phyloP scores from a whole-genome alignment of 2,888 invertebrate genomes.

The Cheiracanthium punctorium region DNA sequence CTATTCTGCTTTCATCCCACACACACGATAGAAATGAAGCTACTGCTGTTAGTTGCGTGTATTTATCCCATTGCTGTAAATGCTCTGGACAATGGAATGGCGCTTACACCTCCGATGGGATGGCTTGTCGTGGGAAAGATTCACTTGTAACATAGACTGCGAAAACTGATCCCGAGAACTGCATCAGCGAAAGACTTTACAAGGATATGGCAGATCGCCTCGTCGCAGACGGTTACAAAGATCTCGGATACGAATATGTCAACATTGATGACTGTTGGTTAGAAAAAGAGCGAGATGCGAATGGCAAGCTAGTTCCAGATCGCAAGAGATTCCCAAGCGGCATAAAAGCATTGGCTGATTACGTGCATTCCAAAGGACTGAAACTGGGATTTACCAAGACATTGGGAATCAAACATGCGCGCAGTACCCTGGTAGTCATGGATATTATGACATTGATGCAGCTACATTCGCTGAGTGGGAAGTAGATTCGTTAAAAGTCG shows the following conservation, averaged over 20 bases:
- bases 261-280: constrained; percentile 78
- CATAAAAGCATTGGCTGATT: constrained; percentile 77
- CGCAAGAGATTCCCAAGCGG: constrained; percentile 77
- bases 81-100: constrained; percentile 52
- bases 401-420: constrained; percentile 98
- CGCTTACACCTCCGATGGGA: constrained; percentile 55
- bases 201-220: constrained; percentile 76
- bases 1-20: too few relatives aligned
- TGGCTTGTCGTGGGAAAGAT: constrained; percentile 54
- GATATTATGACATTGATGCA: constrained; percentile 90
- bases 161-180: constrained; percentile 40
- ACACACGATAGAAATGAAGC: background rate
- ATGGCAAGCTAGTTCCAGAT: constrained; percentile 72
- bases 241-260: constrained; percentile 77
- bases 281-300: constrained; percentile 74
- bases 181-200: constrained; percentile 76
- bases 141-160: constrained; percentile 41
- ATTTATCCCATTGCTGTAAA: background rate
- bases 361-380: constrained; percentile 89
- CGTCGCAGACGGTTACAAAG: constrained; percentile 76
- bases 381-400: constrained; percentile 99
- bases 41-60: background rate
- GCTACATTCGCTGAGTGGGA: constrained; percentile 93
- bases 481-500: constrained; percentile 96
- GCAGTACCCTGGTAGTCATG: constrained; percentile 89